Evolutionary conservation across 35 echinoderm and acorn worm species (phyloP).

Genomic region (Ophiothrix spiculata): DNA sequence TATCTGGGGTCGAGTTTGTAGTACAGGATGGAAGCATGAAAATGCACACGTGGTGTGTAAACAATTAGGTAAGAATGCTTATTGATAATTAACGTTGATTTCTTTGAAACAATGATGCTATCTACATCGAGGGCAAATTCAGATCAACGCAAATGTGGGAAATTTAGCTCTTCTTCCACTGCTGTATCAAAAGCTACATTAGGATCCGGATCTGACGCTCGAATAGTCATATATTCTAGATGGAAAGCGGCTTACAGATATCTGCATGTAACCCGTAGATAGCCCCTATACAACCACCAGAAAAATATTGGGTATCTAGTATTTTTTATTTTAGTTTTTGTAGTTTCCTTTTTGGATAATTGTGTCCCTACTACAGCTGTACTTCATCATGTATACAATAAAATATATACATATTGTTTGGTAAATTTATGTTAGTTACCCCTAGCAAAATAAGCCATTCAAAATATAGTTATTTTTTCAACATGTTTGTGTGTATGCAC

Average conservation of each 20-base stretch:
- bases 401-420: too few species aligned
- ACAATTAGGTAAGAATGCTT: constrained; percentile 13
- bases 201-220: not conserved
- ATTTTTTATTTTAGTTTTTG: too few species aligned
- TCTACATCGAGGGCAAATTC: not conserved
- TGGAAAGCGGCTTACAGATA: not conserved
- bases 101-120: not conserved
- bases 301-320: too few species aligned
- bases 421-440: too few species aligned
- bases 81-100: not conserved
- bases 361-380: too few species aligned
- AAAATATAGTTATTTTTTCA: too few species aligned
- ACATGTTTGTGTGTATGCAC: too few species aligned
- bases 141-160: not conserved
- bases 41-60: constrained; percentile 33
- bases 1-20: constrained; percentile 19
- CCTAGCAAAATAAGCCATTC: too few species aligned
- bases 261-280: too few species aligned
- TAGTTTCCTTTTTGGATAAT: too few species aligned
- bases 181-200: not conserved
- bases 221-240: not conserved
- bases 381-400: too few species aligned
- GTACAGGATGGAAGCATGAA: not conserved
- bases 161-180: not conserved
- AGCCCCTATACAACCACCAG: too few species aligned